Evolutionary conservation across 1,140 invertebrate species (phyloP).

Genomic region (Stenopsyche tienmushanensis): DNA sequence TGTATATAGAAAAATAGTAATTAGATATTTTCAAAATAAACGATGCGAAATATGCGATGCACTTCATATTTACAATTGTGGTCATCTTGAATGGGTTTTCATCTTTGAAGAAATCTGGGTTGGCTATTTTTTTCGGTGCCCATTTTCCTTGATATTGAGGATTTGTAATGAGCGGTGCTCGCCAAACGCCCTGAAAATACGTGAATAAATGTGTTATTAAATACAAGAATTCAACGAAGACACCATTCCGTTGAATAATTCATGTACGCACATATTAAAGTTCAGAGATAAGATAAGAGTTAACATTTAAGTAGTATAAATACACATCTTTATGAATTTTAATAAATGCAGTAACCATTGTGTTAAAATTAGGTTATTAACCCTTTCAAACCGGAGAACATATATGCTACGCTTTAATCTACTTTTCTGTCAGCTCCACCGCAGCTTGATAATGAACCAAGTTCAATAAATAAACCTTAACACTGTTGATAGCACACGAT

Average conservation of each 20-base stretch:
- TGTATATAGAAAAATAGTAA: constrained; percentile 46
- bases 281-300: too few species aligned
- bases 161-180: constrained; percentile 86
- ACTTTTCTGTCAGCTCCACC: too few species aligned
- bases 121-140: constrained; percentile 82
- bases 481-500: too few species aligned
- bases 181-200: constrained; percentile 75
- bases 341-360: too few species aligned
- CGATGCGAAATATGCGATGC: background rate
- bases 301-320: too few species aligned
- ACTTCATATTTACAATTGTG: constrained; percentile 76
- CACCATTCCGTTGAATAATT: too few species aligned
- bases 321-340: too few species aligned
- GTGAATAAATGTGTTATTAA: constrained; percentile 9
- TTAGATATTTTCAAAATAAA: background rate
- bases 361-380: background rate
- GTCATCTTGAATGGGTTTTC: constrained; percentile 88
- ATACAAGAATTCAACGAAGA: constrained; percentile 1
- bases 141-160: constrained; percentile 95
- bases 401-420: too few species aligned
- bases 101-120: constrained; percentile 94
- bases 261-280: too few species aligned
- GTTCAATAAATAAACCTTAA: too few species aligned
- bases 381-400: too few species aligned
- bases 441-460: too few species aligned